Conservation (phyloP, 2,113 vertebrate genomes). For the Opisthocomus hoazin region DNA sequence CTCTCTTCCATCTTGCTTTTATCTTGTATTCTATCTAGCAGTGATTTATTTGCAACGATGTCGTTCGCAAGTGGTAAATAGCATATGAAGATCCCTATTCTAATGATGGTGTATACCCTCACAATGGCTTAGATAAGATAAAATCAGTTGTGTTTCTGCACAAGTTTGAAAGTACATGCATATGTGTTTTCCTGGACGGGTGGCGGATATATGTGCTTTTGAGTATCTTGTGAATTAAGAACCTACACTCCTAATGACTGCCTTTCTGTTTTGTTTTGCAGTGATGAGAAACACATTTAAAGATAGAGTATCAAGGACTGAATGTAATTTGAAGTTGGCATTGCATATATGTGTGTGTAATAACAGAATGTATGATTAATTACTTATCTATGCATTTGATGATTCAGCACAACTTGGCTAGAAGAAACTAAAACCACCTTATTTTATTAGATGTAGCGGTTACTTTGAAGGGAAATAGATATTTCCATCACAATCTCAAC, state of each 20-base stretch:
- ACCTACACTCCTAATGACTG: not conserved
- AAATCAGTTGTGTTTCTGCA: not conserved
- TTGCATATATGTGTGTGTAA: not conserved
- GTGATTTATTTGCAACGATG: not conserved
- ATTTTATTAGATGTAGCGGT: not conserved
- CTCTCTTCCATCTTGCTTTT: not conserved
- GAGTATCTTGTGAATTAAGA: not conserved
- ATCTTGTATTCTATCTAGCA: not conserved
- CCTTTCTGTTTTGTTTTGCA: not conserved
- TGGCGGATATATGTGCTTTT: not conserved
- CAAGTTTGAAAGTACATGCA: accelerated
- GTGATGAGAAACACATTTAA: not conserved
- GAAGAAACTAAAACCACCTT: not conserved
- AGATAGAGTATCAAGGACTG: not conserved
- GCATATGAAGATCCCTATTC: no score
- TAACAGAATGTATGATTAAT: not conserved
- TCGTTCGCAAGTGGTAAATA: not conserved
- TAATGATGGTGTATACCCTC: not conserved
- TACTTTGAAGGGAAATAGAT: not conserved
- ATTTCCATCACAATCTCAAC: not conserved
- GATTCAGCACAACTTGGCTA: not conserved
- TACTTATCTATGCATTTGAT: not conserved
- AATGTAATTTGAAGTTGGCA: not conserved
- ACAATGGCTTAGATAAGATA: not conserved
- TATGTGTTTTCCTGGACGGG: not conserved